These are phyloP conservation scores for Myrmecophaga tridactyla DNA, from an alignment of 2,113 vertebrate species.

Conservation along the genomic window DNA sequence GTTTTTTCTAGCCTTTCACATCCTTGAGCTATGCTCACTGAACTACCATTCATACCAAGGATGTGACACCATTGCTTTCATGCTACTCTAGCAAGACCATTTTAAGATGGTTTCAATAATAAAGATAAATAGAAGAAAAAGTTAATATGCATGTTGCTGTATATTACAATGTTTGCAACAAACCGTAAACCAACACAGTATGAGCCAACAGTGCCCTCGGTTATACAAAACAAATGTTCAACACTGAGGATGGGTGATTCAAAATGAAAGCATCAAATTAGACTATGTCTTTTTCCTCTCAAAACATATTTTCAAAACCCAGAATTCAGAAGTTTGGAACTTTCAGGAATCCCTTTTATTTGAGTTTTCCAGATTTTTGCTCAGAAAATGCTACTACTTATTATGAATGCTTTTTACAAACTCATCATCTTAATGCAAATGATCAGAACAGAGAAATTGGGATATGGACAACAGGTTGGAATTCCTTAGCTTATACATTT, in stretches of 20 bases:
- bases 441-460: constrained; percentile 82
- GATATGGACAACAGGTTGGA: constrained; percentile 76
- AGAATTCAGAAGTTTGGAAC: constrained; percentile 67
- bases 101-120: constrained; percentile 81
- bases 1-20: constrained; percentile 70
- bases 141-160: constrained; percentile 85
- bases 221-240: constrained; percentile 82
- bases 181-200: constrained; percentile 88
- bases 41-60: constrained; percentile 77
- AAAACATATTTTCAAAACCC: constrained; percentile 76
- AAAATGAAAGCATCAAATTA: constrained; percentile 84
- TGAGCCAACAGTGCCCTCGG: constrained; percentile 84
- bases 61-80: constrained; percentile 78
- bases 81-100: constrained; percentile 76
- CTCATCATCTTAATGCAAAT: constrained; percentile 87
- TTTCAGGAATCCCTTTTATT: constrained; percentile 67
- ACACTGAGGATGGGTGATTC: constrained; percentile 81
- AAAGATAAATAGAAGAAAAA: constrained; percentile 88
- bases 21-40: constrained; percentile 73
- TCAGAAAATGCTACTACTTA: constrained; percentile 74
- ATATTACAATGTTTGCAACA: constrained; percentile 87
- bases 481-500: constrained; percentile 85
- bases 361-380: constrained; percentile 77
- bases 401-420: constrained; percentile 77
- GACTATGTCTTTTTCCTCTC: constrained; percentile 77